Base-by-base conservation (phyloP, 37 sponge, comb jelly and placozoan genomes). In the Halichondria panicea region DNA sequence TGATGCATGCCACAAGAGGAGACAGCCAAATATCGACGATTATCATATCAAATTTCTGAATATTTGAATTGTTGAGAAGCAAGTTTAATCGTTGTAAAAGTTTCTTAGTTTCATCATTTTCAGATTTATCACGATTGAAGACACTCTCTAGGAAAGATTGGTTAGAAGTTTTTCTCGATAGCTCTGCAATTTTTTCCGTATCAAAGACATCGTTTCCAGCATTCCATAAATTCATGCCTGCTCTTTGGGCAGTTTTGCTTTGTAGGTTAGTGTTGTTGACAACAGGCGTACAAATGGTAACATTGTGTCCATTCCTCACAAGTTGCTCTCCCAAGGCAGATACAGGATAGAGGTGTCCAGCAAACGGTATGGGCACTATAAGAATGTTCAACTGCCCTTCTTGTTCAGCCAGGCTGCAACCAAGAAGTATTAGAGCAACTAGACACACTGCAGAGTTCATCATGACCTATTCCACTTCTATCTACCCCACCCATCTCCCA, bases 291-390 rank as follows among this genome's bases (percentile, higher is more conserved):
- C 56, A 55, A 55, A 55, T 3, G 43, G 69, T 68, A 25, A 68
- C 69, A 19, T 68, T 35, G 45, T 72, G 73, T 50, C 57, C 38
- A n/a, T 35, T 72, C 1, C 38, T 19, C 25, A 55, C 57, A 15
- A 72, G 73, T 13, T 72, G 37, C 55, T 32, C 55, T 2, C 55
- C 73, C 31, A 55, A 57, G 6, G 73, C 33, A 28, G 25, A 2
- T 11, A 53, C 4, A 25, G 69, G 69, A 1, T 2, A 48, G 5
- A 45, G 9, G 55, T 34, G 35, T 22, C 56, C 37, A 52, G 35
- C 1, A 15, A 55, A 72, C 31, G 50, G 25, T 2, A 15, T 21
- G 5, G 55, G 2, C 32, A 72, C 2, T 13, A 55, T 21, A 32
- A 72, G 11, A 21, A 72, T 39, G 19, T 35, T 33, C 65, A 64